Conservation (phyloP, 2,888 invertebrate genomes). For the Rhimphoctona megacephalus region DNA sequence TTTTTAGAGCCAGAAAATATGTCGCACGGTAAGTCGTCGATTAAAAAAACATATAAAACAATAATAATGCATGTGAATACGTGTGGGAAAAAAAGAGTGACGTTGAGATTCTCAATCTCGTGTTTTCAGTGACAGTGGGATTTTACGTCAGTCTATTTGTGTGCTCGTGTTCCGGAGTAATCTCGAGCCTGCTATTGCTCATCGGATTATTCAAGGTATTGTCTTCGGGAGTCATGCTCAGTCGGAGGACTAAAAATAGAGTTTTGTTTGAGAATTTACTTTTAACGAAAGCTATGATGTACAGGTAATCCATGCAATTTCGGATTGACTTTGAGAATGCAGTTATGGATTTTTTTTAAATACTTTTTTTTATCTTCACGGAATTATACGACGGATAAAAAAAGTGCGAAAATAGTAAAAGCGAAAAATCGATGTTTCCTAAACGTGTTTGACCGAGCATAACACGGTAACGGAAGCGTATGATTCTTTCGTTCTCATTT, state of each 20-base stretch:
- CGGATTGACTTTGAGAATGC: neutral
- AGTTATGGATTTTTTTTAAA: neutral
- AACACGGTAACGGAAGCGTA: neutral
- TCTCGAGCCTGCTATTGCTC: slow-evolving; percentile 89
- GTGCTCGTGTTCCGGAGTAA: slow-evolving; percentile 89
- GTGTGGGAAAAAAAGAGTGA: neutral
- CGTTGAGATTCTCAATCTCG: slow-evolving; percentile 37
- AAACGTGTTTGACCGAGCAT: neutral
- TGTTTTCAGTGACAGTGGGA: slow-evolving; percentile 89
- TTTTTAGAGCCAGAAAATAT: slow-evolving; percentile 85
- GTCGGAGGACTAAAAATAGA: neutral
- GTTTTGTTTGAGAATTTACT: neutral
- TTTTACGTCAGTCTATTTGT: slow-evolving; percentile 89
- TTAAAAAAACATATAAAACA: neutral
- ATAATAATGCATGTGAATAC: neutral
- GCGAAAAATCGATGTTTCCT: neutral
- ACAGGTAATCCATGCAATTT: neutral
- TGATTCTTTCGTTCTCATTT: slow-evolving; percentile 14
- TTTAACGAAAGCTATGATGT: neutral
- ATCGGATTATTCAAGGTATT: slow-evolving; percentile 90
- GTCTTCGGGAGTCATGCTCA: neutral
- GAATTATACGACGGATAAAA: neutral
- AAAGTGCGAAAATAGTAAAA: neutral
- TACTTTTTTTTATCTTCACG: neutral
- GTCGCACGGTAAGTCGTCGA: slow-evolving; percentile 82